Conservation (phyloP, 2,113 vertebrate species). For the Heteronetta atricapilla region DNA sequence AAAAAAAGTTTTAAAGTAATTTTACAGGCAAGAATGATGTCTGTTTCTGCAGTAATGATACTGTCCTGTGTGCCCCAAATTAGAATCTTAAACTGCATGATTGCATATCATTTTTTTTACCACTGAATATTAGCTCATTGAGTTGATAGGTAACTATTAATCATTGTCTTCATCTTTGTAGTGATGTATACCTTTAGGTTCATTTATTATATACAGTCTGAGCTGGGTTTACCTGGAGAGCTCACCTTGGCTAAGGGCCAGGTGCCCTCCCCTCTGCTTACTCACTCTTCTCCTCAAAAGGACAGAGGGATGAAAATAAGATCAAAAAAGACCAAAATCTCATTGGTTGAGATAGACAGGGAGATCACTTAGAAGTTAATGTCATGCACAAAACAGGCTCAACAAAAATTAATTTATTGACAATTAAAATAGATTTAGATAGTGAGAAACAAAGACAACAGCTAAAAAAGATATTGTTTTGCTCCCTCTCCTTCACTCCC, state of each 20-base stretch:
- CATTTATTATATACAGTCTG: neutral
- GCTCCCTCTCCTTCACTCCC: fast-evolving
- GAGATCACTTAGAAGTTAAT: neutral
- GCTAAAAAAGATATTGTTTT: neutral
- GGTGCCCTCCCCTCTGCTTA: fast-evolving
- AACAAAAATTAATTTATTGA: neutral
- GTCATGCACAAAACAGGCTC: neutral
- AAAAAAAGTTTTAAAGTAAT: neutral
- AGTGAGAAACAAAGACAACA: neutral
- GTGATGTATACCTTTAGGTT: neutral
- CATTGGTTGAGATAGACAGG: neutral
- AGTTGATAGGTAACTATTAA: neutral
- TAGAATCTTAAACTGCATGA: neutral
- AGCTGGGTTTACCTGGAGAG: neutral
- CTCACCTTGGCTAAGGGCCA: neutral
- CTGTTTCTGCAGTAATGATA: neutral
- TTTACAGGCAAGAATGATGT: neutral
- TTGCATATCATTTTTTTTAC: neutral
- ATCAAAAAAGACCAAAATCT: neutral
- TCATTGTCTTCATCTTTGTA: neutral
- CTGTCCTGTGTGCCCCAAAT: neutral
- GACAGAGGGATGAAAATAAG: neutral
- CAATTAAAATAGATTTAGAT: neutral
- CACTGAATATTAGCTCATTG: neutral
- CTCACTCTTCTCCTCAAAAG: neutral